Evolutionary conservation across 53 echinoderm and acorn worm genomes (phyloP), one percentile per base, ranked within the genome.

Genomic region (Holothuria leucospilota): DNA sequence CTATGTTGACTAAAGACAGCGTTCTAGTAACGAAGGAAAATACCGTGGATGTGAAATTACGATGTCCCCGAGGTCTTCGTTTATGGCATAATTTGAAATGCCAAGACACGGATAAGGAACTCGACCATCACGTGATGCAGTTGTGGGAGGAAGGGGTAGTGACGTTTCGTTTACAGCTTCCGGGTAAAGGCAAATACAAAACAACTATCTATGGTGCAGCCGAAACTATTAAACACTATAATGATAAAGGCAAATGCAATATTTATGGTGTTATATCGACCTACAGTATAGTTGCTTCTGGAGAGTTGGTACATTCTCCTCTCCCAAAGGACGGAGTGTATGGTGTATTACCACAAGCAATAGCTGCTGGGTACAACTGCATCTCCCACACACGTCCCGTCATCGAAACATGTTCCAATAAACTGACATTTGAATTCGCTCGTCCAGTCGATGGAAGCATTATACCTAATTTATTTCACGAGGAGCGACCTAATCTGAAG

Each of bases 51-150:
- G 39, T 80, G 5, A 51, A 61, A 30, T 20, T 80, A 7, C 59
- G 61, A 60, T 80, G 80, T 25, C 80, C 80, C 20, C 80, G 80
- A n/a, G 80, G 80, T 59, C 34, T 80, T 61, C 59, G 80, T 39
- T 21, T 80, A 8, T 80, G 80, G 80, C 80, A 80, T 80, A 58
- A 39, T 7, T 59, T 80, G 27, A 51, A 56, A 15, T 26, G 24
- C 5, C 46, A 75, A 42, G 38, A 21, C 21, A 56, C 56, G 18
- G 80, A 80, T 20, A 59, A 59, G 23, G 78, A 59, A 25, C 4
- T 80, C 34, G 60, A 80, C 80, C 21, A 80, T 13, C 39, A 80
- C 61, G 34, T 80, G 21, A 80, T 80, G 80, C 80, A 80, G 39
- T 80, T 61, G 58, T 80, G 80, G 80, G 29, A 29, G 20, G 56